Base-by-base conservation (phyloP, 2,113 vertebrate genomes). In the Polypterus bichir region DNA sequence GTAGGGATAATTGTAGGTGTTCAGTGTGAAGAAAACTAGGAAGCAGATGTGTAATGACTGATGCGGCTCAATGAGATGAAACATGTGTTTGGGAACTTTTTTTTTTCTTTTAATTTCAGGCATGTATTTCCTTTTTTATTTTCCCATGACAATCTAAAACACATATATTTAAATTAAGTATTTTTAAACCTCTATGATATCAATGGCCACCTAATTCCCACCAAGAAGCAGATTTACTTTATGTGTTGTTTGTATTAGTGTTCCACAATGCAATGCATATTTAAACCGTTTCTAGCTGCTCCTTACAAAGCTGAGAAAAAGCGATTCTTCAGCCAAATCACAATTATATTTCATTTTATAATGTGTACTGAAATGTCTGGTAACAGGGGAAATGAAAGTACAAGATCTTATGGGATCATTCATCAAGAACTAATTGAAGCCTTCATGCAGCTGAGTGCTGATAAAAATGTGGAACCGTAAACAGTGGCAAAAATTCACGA, bases 381-480 rank as follows among this genome's bases (percentile, higher is more conserved):
- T 87, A 83, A 86, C 89, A 86, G 83, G 88, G 89, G 91, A 92
- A 92, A 91, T 91, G 89, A 92, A 89, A 89, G 87, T 86, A 88
- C 84, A 83, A 81, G 86, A 87, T 91, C 91, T 93, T 91, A 89
- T 91, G 87, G 87, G 88, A 88, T 94, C 90, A 91, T 94, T 97
- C 92, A 94, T 94, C 92, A 96, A 92, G 91, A 94, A 94, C 91
- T 96, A 94, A 95, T 96, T 94, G 91, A 96, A 93, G 89, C 87
- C 88, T 90, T 88, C 86, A 89, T 88, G 89, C 81, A 91, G 85
- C 92, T 90, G 89, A 92, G 87, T 85, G 88, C 89, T 92, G 92
- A 93, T 92, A 91, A 90, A 92, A 89, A 83, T 81, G 74, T 85
- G 86, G 86, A 84, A 88, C 85, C 85, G 87, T 84, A 90, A 89